Percentiles rank a stretch among this genome's conserved stretches.
phyloP scores from a whole-genome alignment of 2,888 invertebrate species.

The Perizoma flavofasciatum region DNA sequence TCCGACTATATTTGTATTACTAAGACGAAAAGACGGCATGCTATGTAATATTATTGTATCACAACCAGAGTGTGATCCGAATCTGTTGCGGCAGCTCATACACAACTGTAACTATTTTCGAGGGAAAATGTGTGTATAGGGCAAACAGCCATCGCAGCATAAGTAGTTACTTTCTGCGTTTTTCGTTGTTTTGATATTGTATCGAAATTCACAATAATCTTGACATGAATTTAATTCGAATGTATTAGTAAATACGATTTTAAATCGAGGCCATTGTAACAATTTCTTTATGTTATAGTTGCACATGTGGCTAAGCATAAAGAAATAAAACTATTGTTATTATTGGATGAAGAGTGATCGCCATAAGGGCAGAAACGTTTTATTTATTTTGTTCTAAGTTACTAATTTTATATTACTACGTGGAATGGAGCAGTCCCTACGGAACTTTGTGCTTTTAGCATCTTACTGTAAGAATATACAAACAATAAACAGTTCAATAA shows the following conservation, averaged over 20 bases:
- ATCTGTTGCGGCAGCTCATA: conserved; percentile 24
- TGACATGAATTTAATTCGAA: conserved; percentile 35
- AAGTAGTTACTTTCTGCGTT: conserved; percentile 20
- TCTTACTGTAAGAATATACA: conserved; percentile 73
- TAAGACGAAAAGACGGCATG: conserved; percentile 14
- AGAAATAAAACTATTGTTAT: conserved; percentile 67
- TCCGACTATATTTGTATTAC: conserved; percentile 46
- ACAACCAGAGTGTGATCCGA: conserved; percentile 24
- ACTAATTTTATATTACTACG: conserved; percentile 78
- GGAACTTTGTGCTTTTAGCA: conserved; percentile 76
- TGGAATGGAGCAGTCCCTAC: conserved; percentile 69
- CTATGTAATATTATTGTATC: conserved; percentile 10
- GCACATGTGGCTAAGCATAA: conserved; percentile 73
- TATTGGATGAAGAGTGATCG: conserved; percentile 64
- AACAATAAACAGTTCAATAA: conserved; percentile 64
- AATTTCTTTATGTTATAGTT: conserved; percentile 77
- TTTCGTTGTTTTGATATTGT: conserved; percentile 17
- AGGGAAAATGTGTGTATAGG: conserved; percentile 22
- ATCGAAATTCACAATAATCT: conserved; percentile 18
- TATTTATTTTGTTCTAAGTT: conserved; percentile 81
- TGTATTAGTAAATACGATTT: conserved; percentile 60
- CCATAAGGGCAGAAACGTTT: conserved; percentile 75
- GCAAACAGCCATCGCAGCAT: conserved; percentile 12
- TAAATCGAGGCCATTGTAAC: conserved; percentile 79
- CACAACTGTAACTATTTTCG: conserved; percentile 22